phyloP scores from a whole-genome alignment of 2,797 vertebrate genomes.

The Gambusia yucatana region DNA sequence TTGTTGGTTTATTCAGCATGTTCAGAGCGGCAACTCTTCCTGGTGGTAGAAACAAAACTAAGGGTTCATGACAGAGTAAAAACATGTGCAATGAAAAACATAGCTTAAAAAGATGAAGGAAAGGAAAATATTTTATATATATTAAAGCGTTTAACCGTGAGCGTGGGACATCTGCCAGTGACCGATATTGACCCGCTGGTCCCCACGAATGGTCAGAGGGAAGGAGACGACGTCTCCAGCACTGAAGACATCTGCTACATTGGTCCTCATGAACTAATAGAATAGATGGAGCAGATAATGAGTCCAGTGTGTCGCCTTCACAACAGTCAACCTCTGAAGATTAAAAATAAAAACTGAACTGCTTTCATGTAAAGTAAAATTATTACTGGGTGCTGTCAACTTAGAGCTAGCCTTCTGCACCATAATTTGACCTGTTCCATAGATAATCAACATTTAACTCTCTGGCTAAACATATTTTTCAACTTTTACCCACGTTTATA shows the following conservation, averaged over 20 bases:
- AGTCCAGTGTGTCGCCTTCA: background rate
- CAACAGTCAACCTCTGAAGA: background rate
- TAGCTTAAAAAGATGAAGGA: background rate
- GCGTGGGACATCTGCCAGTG: constrained; percentile 91
- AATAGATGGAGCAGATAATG: constrained; percentile 9
- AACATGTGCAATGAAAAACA: background rate
- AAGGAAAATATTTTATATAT: background rate
- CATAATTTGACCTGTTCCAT: background rate
- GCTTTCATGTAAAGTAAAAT: background rate
- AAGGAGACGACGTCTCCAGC: constrained; percentile 89
- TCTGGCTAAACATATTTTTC: background rate
- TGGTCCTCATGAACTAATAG: constrained; percentile 87
- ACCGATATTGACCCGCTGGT: constrained; percentile 79
- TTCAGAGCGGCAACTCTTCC: constrained; percentile 87
- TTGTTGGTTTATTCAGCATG: constrained; percentile 82
- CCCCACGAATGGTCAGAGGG: constrained; percentile 79
- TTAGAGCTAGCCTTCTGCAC: background rate
- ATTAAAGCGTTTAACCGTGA: constrained; percentile 78
- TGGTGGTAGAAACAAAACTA: constrained; percentile 44
- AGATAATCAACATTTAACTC: background rate
- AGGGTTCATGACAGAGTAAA: background rate
- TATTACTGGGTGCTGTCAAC: background rate
- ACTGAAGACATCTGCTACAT: constrained; percentile 80
- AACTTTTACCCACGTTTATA: background rate
- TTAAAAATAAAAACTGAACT: background rate